phyloP scores from a whole-genome alignment of 2,888 invertebrate species.

The Melipona beecheii region DNA sequence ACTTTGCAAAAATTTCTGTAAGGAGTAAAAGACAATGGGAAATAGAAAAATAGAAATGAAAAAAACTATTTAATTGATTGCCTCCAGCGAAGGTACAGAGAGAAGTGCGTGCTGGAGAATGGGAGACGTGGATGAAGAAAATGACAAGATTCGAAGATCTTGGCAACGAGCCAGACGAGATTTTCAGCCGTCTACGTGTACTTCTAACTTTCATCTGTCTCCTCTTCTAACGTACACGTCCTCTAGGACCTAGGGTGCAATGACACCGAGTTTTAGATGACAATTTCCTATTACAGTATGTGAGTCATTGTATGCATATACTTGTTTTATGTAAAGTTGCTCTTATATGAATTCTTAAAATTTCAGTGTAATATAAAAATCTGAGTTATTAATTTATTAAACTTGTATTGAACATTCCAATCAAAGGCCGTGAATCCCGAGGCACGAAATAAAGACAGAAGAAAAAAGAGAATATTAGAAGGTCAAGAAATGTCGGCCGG shows the following conservation, averaged over 20 bases:
- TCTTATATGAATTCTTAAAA: background rate
- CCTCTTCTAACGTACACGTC: conserved; percentile 57
- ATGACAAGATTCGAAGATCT: conserved; percentile 69
- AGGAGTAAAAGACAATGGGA: conserved; percentile 4
- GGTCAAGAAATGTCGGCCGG: conserved; percentile 65
- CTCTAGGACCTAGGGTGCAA: conserved; percentile 71
- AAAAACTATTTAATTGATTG: conserved; percentile 47
- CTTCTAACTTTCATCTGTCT: conserved; percentile 66
- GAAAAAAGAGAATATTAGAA: conserved; percentile 33
- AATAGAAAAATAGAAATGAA: conserved; percentile 29
- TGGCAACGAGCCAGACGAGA: conserved; percentile 74
- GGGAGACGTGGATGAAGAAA: conserved; percentile 58
- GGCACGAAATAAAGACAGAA: background rate
- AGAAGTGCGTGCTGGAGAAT: conserved; percentile 52
- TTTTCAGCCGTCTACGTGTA: conserved; percentile 77
- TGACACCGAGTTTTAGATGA: conserved; percentile 66
- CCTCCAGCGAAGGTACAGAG: conserved; percentile 46
- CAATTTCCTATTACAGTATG: conserved; percentile 66
- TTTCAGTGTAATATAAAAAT: background rate
- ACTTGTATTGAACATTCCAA: background rate
- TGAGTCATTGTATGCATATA: conserved; percentile 61
- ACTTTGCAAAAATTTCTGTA: conserved; percentile 10
- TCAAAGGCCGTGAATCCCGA: conserved; percentile 1
- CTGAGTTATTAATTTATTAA: background rate
- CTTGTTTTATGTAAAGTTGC: conserved; percentile 28